Evolutionary conservation across 2,797 vertebrate genomes (phyloP).

Genomic region (Menidia menidia): DNA sequence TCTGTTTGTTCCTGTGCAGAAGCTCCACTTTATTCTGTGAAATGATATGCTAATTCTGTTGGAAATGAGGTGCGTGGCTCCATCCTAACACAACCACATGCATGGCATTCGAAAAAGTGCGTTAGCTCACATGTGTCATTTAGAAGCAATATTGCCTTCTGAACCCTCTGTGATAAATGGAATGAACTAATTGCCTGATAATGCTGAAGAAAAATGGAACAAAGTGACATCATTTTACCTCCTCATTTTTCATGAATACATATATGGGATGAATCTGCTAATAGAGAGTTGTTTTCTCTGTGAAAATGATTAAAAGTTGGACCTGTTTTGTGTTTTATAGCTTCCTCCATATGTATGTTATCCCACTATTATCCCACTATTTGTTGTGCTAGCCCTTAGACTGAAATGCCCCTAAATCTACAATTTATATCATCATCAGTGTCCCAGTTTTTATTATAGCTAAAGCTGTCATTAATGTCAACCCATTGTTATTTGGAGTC

Average conservation of each 20-base stretch:
- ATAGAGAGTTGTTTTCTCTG: constrained; percentile 19
- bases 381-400: neutral
- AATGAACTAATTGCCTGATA: constrained; percentile 62
- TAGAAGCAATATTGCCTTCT: constrained; percentile 41
- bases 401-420: neutral
- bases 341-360: neutral
- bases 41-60: constrained; percentile 73
- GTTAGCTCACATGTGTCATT: constrained; percentile 20
- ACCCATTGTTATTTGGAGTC: neutral
- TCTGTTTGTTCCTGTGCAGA: constrained; percentile 24
- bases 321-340: constrained; percentile 10
- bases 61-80: constrained; percentile 32
- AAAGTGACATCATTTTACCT: constrained; percentile 25
- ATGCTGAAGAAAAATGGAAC: constrained; percentile 40
- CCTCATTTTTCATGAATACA: constrained; percentile 42
- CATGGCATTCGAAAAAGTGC: constrained; percentile 30
- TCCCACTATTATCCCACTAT: neutral
- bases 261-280: constrained; percentile 32
- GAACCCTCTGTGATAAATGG: constrained; percentile 49
- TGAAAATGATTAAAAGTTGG: constrained; percentile 24
- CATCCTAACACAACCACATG: constrained; percentile 31
- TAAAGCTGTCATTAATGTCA: neutral
- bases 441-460: neutral
- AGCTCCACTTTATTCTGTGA: constrained; percentile 49
- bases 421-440: neutral